Percentiles rank a stretch among this genome's conserved stretches.
Evolutionary conservation across 2,797 vertebrate species (phyloP).

Genomic region (Crenichthys baileyi): DNA sequence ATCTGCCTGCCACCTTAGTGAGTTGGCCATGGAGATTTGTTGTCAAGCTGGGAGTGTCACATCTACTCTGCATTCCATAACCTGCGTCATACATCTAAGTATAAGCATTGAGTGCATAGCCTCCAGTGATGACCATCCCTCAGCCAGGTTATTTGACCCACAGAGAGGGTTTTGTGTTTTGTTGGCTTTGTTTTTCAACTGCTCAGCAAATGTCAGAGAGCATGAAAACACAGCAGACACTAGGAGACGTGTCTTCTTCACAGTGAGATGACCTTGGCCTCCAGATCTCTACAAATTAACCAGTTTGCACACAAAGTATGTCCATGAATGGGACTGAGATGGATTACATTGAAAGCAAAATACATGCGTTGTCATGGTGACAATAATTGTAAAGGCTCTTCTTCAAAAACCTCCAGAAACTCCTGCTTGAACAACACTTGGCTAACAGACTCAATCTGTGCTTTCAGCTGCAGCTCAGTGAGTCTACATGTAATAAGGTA

Average conservation of each 20-base stretch:
- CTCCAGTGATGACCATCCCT: background rate
- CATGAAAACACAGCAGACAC: background rate
- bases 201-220: conserved; percentile 6
- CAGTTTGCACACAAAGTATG: too few species aligned
- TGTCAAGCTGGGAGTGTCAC: conserved; percentile 19
- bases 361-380: background rate
- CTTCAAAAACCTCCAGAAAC: background rate
- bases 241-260: background rate
- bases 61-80: conserved; percentile 42
- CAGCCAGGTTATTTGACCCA: conserved; percentile 22
- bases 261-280: background rate
- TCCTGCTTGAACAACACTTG: background rate
- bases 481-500: background rate
- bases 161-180: conserved; percentile 1
- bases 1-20: background rate
- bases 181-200: conserved; percentile 7
- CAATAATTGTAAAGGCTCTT: too few species aligned
- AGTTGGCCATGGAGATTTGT: conserved; percentile 6
- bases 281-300: background rate
- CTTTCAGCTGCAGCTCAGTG: background rate
- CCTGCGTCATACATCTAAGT: conserved; percentile 24
- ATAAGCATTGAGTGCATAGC: conserved; percentile 1
- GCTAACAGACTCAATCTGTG: background rate
- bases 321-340: background rate
- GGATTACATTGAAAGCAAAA: background rate